These are phyloP conservation scores for Pinctada fucata DNA, from an alignment of 2,888 invertebrate genomes.

Conservation along the genomic window DNA sequence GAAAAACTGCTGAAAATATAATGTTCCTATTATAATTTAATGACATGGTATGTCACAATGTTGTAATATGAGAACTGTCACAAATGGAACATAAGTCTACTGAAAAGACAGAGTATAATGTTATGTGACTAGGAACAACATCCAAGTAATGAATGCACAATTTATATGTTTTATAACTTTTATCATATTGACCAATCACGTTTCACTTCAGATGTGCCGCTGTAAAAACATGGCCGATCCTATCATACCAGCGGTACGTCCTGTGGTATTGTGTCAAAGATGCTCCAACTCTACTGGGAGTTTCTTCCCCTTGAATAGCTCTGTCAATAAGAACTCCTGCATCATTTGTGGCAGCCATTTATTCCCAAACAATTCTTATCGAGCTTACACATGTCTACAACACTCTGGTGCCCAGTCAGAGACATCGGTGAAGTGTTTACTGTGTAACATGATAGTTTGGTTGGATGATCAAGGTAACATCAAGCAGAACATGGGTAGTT, in stretches of 20 bases:
- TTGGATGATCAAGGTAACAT: constrained; percentile 28
- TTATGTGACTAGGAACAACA: no score
- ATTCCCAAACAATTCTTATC: neutral
- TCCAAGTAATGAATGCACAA: no score
- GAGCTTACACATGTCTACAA: constrained; percentile 19
- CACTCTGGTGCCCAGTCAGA: constrained; percentile 30
- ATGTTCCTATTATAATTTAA: no score
- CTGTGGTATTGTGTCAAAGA: constrained; percentile 25
- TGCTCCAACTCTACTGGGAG: constrained; percentile 23
- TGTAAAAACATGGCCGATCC: constrained; percentile 33
- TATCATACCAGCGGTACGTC: constrained; percentile 10
- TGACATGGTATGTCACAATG: no score
- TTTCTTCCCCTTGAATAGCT: constrained; percentile 1
- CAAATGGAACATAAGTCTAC: no score
- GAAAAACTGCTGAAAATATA: no score
- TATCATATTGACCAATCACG: no score
- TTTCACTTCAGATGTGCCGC: constrained; percentile 14
- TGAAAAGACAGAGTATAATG: no score
- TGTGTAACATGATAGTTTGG: constrained; percentile 13
- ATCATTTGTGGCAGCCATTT: constrained; percentile 35
- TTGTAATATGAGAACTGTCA: no score
- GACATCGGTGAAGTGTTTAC: constrained; percentile 20
- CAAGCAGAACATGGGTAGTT: constrained; percentile 12
- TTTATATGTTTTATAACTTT: no score
- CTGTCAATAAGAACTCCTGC: constrained; percentile 26